Conservation (phyloP, 1,140 invertebrate genomes). For the Lasaia peninsularis region DNA sequence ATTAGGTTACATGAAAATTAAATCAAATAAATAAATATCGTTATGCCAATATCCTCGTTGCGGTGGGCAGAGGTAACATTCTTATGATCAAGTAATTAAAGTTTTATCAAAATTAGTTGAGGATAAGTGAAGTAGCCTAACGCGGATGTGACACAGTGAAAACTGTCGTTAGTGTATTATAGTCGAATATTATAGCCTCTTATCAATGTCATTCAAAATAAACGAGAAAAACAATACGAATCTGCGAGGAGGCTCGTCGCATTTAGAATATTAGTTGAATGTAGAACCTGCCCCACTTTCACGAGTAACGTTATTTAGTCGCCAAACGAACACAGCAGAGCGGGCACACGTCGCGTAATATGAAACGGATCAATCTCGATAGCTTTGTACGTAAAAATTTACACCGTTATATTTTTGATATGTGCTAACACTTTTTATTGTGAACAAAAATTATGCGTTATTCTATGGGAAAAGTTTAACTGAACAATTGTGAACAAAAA, state of each 20-base stretch:
- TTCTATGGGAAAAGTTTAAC: too few species aligned
- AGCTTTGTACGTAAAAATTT: conserved; percentile 1
- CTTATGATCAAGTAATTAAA: too few species aligned
- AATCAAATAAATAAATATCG: too few species aligned
- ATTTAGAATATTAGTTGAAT: conserved; percentile 11
- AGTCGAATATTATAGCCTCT: not conserved
- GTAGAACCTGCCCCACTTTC: conserved; percentile 36
- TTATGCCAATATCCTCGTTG: too few species aligned
- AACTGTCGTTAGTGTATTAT: too few species aligned
- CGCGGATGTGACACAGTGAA: too few species aligned
- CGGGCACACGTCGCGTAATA: not conserved
- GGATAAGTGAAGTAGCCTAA: too few species aligned
- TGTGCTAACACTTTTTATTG: not conserved
- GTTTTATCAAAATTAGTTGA: too few species aligned
- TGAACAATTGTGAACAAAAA: not conserved
- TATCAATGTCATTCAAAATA: not conserved
- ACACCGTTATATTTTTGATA: not conserved
- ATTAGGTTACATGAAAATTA: too few species aligned
- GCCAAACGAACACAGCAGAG: conserved; percentile 20
- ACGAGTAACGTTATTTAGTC: conserved; percentile 24
- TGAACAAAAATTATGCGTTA: not conserved
- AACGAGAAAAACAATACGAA: not conserved
- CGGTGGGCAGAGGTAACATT: too few species aligned
- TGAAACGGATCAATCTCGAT: not conserved
- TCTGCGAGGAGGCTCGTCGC: not conserved